Base-by-base conservation (phyloP, 23 tunicate genomes). In the Phallusia fumigata region DNA sequence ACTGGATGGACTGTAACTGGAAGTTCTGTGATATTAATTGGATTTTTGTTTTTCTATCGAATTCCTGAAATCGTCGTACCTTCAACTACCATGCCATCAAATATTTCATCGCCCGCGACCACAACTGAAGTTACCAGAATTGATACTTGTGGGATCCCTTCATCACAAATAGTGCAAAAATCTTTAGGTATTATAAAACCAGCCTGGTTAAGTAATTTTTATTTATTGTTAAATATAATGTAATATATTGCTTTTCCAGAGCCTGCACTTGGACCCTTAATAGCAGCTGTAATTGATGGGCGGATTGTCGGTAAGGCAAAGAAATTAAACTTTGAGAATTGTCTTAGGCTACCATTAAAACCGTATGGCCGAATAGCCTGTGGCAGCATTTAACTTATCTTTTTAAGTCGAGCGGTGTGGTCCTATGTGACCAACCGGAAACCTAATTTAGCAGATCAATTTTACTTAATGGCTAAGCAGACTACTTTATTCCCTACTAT, bases 1-100 rank as follows among this genome's bases (percentile, higher is more conserved):
- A 87, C 91, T 76, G 91, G 91, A 10, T 87, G 91, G 91, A 76
- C 85, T 8, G 45, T 81, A 30, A 77, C 76, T 33, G 86, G 86
- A 45, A 79, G 85, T 26, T 82, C 91, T 19, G 82, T 87, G 5
- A 82, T 81, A 12, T 58, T 87, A 45, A 81, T 87, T 76, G 91
- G 91, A 26, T 87, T 87, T 82, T 44, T 87, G 36, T 87, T 81
- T 44, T 87, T 64, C 44, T 81, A 81, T 35, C 78, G 81, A 32
- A 19, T 19, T 21, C 40, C 86, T 77, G 52, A 74, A 40, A 79
- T 53, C 35, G 22, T 44, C 21, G 53, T 58, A 40, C 65, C 87
- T 32, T 32, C 76, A 22, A 44, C 58, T 65, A 36, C 30, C 35
- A 1, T 53, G 30, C 30, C 88, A 65, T 76, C 75, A 15, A 74